Conservation (phyloP, 2,888 invertebrate genomes). For the Agonopterix heracliana region DNA sequence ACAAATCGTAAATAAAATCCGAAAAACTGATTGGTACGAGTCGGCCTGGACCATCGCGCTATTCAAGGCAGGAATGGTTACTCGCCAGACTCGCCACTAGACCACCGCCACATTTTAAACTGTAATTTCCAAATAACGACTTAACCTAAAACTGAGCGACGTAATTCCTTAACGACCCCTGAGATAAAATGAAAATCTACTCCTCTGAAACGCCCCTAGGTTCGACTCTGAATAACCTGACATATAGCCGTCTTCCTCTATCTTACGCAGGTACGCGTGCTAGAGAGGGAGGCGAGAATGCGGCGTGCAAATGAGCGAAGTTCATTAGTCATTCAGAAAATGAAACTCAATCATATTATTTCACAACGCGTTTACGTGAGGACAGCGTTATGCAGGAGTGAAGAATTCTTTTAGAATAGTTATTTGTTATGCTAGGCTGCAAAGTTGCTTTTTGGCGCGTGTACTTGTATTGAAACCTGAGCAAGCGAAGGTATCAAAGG, state of each 20-base stretch:
- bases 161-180: too few relatives aligned
- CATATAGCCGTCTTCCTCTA: slow-evolving; percentile 21
- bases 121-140: too few relatives aligned
- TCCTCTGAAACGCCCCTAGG: slow-evolving; percentile 12
- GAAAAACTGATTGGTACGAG: too few relatives aligned
- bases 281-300: slow-evolving; percentile 20
- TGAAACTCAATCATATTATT: slow-evolving; percentile 62
- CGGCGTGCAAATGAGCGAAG: slow-evolving; percentile 38
- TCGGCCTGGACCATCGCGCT: too few relatives aligned
- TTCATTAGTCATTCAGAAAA: slow-evolving; percentile 66
- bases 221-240: slow-evolving; percentile 3
- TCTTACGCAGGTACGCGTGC: slow-evolving; percentile 8
- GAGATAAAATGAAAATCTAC: background rate
- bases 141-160: too few relatives aligned
- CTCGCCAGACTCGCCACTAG: too few relatives aligned
- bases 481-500: too few relatives aligned
- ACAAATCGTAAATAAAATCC: too few relatives aligned
- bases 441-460: too few relatives aligned
- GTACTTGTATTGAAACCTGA: too few relatives aligned
- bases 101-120: too few relatives aligned
- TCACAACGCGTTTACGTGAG: slow-evolving; percentile 35
- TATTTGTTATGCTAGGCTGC: background rate
- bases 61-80: too few relatives aligned
- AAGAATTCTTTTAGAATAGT: slow-evolving; percentile 11
- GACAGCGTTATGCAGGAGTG: slow-evolving; percentile 29